Conservation (phyloP, 2,797 vertebrate species). For the Chanos chanos region DNA sequence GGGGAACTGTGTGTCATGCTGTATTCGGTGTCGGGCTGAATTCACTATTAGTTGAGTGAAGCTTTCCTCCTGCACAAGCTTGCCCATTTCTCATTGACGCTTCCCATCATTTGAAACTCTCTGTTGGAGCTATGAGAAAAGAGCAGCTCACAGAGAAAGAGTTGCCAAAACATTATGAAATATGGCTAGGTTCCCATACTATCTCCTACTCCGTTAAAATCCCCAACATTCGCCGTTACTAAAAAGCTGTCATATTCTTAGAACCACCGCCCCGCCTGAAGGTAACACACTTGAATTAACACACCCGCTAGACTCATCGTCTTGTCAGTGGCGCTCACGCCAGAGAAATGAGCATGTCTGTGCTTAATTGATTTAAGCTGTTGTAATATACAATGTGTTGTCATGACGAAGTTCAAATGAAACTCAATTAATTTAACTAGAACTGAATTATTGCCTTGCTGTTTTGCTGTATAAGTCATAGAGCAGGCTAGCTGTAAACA, state of each 20-base stretch:
- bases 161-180: constrained; percentile 36
- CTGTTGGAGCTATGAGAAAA: constrained; percentile 3
- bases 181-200: constrained; percentile 25
- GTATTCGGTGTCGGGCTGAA: too few species aligned
- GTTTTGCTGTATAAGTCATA: constrained; percentile 3
- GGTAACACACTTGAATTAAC: too few species aligned
- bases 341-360: too few species aligned
- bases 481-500: background rate
- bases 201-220: constrained; percentile 11
- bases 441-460: constrained; percentile 14
- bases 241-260: too few species aligned
- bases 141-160: constrained; percentile 19
- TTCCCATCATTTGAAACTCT: constrained; percentile 31
- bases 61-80: constrained; percentile 27
- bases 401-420: background rate
- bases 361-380: too few species aligned
- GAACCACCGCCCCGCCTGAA: too few species aligned
- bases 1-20: too few species aligned
- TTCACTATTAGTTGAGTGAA: too few species aligned
- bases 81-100: constrained; percentile 21
- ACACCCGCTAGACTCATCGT: too few species aligned
- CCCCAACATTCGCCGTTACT: background rate
- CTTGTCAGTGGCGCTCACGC: too few species aligned
- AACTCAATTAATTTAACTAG: constrained; percentile 21
- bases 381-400: background rate